phyloP scores from a whole-genome alignment of 2,113 vertebrate species.

The Caretta caretta region DNA sequence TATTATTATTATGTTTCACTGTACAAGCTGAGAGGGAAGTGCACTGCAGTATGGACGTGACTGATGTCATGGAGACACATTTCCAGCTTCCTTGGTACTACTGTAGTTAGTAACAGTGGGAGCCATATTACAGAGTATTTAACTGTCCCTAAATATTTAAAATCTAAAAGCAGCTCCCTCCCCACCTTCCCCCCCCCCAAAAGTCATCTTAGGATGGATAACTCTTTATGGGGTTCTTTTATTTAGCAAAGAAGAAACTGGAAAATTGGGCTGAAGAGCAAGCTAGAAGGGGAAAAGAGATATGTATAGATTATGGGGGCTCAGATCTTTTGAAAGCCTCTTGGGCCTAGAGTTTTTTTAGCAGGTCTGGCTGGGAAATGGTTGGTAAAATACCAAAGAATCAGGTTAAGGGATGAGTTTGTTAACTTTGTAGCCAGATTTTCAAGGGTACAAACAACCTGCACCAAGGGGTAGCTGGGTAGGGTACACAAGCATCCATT shows the following conservation, averaged over 20 bases:
- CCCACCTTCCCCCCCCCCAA: too few species aligned
- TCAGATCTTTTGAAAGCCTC: not conserved
- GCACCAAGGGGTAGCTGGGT: not conserved
- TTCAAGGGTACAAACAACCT: not conserved
- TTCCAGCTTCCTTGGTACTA: not conserved
- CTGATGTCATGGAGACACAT: not conserved
- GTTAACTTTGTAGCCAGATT: not conserved
- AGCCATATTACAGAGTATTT: not conserved
- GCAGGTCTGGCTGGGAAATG: not conserved
- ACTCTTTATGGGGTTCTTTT: not conserved
- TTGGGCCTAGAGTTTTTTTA: not conserved
- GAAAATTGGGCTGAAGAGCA: not conserved
- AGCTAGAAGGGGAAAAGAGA: not conserved
- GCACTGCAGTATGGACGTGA: accelerated
- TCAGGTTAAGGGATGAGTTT: too few species aligned
- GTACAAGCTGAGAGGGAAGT: not conserved
- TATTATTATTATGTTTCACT: not conserved
- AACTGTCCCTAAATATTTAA: not conserved
- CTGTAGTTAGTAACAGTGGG: not conserved
- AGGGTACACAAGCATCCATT: not conserved
- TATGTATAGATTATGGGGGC: not conserved
- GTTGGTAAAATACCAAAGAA: not conserved
- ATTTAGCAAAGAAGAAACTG: not conserved
- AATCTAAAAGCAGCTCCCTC: not conserved
- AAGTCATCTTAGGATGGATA: too few species aligned